phyloP scores from a whole-genome alignment of 2,888 invertebrate species.

The Athrips mouffetella region DNA sequence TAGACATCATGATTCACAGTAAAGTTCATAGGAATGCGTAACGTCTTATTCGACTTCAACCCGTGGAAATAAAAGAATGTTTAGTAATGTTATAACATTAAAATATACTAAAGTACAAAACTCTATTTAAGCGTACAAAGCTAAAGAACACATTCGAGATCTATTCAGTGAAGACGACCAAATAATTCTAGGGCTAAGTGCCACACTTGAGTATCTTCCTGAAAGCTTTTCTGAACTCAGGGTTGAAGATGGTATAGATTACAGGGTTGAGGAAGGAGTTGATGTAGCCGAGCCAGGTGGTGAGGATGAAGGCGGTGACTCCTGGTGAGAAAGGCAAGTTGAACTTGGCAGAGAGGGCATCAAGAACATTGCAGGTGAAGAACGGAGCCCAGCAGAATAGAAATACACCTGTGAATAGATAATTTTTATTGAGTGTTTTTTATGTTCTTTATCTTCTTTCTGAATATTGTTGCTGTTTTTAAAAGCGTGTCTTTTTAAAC shows the following conservation, averaged over 20 bases:
- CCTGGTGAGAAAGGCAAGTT: conserved; percentile 88
- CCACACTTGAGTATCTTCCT: conserved; percentile 91
- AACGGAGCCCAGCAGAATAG: conserved; percentile 99
- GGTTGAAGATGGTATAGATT: conserved; percentile 97
- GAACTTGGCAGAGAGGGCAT: conserved; percentile 95
- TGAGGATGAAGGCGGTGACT: conserved; percentile 93
- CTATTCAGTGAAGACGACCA: conserved; percentile 67
- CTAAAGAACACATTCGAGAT: conserved; percentile 26
- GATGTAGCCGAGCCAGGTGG: conserved; percentile 99
- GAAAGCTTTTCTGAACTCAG: conserved; percentile 98
- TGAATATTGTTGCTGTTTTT: too few species aligned
- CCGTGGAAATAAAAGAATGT: too few species aligned
- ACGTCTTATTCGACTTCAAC: too few species aligned
- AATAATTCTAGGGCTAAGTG: conserved; percentile 69
- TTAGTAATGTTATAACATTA: too few species aligned
- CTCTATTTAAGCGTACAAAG: neutral
- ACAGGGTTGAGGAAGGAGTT: conserved; percentile 96
- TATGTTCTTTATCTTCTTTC: too few species aligned
- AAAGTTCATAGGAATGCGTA: too few species aligned
- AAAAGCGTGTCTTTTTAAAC: too few species aligned
- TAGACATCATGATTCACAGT: too few species aligned
- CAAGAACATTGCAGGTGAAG: conserved; percentile 98
- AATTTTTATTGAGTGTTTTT: too few species aligned
- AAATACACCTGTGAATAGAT: conserved; percentile 89
- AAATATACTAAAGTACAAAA: too few species aligned